Evolutionary conservation across 2,113 vertebrate genomes (phyloP).

Genomic region (Pongo pygmaeus): DNA sequence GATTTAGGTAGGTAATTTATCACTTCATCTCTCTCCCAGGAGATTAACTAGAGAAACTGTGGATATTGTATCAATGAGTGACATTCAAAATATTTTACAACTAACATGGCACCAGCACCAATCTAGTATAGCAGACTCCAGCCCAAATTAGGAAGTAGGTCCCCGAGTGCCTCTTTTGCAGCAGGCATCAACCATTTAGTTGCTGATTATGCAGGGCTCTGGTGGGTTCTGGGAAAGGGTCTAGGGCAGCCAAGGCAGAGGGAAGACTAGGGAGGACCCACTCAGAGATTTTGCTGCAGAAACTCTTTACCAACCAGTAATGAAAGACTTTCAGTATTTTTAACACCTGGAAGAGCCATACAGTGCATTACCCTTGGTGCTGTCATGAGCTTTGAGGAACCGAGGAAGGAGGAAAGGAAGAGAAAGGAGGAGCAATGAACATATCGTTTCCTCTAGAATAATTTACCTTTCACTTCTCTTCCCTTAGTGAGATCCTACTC

Average conservation of each 20-base stretch:
- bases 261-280: neutral
- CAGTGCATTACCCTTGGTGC: neutral
- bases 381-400: neutral
- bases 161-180: neutral
- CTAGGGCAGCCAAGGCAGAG: neutral
- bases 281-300: neutral
- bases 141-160: neutral
- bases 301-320: neutral
- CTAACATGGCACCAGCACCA: neutral
- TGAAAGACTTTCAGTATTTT: neutral
- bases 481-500: neutral
- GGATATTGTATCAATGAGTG: neutral
- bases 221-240: neutral
- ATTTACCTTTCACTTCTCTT: neutral
- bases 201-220: neutral
- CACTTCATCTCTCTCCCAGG: neutral
- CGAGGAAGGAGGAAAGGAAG: neutral
- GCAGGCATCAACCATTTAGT: neutral
- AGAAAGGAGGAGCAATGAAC: neutral
- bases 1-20: neutral
- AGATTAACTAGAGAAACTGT: constrained; percentile 29
- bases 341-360: neutral
- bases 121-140: neutral
- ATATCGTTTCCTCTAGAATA: neutral
- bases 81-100: constrained; percentile 32